These are phyloP conservation scores for Altica lythri DNA, from an alignment of 2,888 invertebrate genomes.

Conservation along the genomic window DNA sequence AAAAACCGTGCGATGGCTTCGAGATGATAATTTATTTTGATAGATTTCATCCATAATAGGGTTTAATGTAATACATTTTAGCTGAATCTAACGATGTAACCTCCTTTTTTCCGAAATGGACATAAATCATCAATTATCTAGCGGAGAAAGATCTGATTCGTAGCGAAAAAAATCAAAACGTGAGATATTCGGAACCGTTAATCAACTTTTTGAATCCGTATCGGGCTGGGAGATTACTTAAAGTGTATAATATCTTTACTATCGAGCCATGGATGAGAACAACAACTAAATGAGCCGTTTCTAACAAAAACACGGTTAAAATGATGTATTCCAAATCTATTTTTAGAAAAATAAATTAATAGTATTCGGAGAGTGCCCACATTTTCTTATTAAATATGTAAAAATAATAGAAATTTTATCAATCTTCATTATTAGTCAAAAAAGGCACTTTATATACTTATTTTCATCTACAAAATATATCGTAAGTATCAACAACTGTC, in stretches of 20 bases:
- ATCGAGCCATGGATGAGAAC: too few relatives aligned
- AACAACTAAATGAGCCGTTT: too few relatives aligned
- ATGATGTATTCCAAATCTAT: too few relatives aligned
- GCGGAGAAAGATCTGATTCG: conserved; percentile 17
- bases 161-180: conserved; percentile 28
- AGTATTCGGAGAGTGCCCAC: too few relatives aligned
- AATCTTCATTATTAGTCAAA: too few relatives aligned
- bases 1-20: conserved; percentile 15
- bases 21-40: conserved; percentile 27
- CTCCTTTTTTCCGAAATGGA: conserved; percentile 24
- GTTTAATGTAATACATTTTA: conserved; percentile 29
- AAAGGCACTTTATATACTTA: too few relatives aligned
- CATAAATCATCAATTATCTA: conserved; percentile 35
- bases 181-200: conserved; percentile 27
- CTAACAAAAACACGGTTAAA: too few relatives aligned
- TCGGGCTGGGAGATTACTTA: not conserved
- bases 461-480: too few relatives aligned
- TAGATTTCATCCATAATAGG: conserved; percentile 28
- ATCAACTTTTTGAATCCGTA: conserved; percentile 21
- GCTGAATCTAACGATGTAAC: conserved; percentile 31
- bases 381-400: too few relatives aligned
- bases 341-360: too few relatives aligned
- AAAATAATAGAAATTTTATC: too few relatives aligned
- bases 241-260: not conserved
- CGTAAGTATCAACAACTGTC: too few relatives aligned